Base-by-base conservation (phyloP, 2,888 invertebrate species). In the Pristionchus japonicus region DNA sequence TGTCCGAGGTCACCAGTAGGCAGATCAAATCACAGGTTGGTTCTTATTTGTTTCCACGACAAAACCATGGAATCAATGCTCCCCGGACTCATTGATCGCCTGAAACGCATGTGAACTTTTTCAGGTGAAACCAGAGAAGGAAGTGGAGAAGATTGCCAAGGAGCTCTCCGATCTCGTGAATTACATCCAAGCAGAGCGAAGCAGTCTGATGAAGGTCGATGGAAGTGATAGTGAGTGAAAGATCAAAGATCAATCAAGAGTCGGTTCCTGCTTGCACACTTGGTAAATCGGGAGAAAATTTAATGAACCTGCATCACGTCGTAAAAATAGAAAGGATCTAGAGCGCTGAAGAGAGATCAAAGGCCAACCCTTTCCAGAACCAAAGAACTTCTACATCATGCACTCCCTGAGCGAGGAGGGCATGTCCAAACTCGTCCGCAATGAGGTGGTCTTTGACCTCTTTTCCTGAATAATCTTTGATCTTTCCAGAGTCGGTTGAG, bases 81-180 rank as follows among this genome's bases (percentile, higher is more conserved):
- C 4, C 34, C 0, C 1, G 31, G 31, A 17, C 2, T 34, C 31
- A 15, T 27, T 27, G 34, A 31, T 27, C 13, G 1, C 34, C 40
- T 43, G 67, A 67, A 1, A 15, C 31, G 34, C 34, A 67, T 67
- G 15, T 27, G 27, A 40, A n/a, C 23, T 40, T 7, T 40, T 74
- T 86, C 17, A 86, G 86, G 86, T 86, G 57, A 86, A 86, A 49
- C 86, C 86, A 11, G 86, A 86, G 49, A 86, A 70, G n/a, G 86
- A 86, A 70, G 70, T 57, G 34, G 90, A 91, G 87, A 89, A 89
- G 31, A 89, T 91, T 0, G 90, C 90, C 20, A 88, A 90, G 7
- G 92, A 90, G 52, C 87, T 93, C 7, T 90, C 93, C 1, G 89
- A 89, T 17, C 90, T 93, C n/a, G 92, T 93, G 70, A 93, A 93